phyloP scores from a whole-genome alignment of 2,797 vertebrate species.

The Triplophysa yarkandensis region DNA sequence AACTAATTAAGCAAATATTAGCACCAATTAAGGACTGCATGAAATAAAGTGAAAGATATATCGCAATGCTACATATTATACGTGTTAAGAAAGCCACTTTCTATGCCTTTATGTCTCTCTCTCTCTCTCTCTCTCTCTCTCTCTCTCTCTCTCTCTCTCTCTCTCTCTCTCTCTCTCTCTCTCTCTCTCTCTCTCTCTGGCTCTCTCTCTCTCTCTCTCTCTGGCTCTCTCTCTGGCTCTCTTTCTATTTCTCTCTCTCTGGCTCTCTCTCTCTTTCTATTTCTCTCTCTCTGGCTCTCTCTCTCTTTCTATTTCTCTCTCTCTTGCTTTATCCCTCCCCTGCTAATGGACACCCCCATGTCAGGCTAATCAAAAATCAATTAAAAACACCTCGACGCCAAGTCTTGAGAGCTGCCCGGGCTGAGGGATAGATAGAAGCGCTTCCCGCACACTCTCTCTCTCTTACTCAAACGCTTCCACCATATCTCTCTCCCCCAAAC shows the following conservation, averaged over 20 bases:
- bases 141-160: conserved; percentile 15
- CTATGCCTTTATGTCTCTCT: conserved; percentile 58
- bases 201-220: too few species aligned
- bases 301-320: too few species aligned
- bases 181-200: conserved; percentile 59
- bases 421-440: conserved; percentile 78
- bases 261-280: too few species aligned
- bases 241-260: conserved; percentile 61
- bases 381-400: conserved; percentile 85
- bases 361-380: conserved; percentile 88
- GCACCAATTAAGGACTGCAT: conserved; percentile 66
- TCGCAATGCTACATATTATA: conserved; percentile 59
- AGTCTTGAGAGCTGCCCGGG: conserved; percentile 77
- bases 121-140: conserved; percentile 63
- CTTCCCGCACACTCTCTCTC: conserved; percentile 73
- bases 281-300: conserved; percentile 63
- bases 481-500: conserved; percentile 44
- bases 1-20: conserved; percentile 71
- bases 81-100: conserved; percentile 64
- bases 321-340: conserved; percentile 73
- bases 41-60: conserved; percentile 61
- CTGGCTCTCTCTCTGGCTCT: conserved; percentile 43
- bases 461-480: conserved; percentile 51
- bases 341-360: conserved; percentile 80
- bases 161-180: conserved; percentile 71